Percentiles rank a stretch among this genome's conserved stretches.
phyloP scores from a whole-genome alignment of 2,888 invertebrate genomes.

The Autographa gamma region DNA sequence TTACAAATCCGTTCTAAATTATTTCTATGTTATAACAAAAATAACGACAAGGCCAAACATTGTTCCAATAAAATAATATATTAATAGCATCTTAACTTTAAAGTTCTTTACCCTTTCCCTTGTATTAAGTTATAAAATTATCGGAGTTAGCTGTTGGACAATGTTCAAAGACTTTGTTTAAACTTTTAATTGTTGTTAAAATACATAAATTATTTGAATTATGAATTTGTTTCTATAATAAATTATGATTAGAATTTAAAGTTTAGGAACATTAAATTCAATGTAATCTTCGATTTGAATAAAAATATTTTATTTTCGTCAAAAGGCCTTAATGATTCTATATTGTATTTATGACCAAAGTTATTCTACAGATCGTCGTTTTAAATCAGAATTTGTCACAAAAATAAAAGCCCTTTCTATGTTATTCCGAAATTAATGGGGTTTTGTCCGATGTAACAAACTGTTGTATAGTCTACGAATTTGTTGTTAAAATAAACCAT shows the following conservation, averaged over 20 bases:
- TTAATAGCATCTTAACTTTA: constrained; percentile 12
- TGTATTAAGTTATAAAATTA: constrained; percentile 27
- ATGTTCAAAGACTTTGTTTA: constrained; percentile 27
- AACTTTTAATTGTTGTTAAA: constrained; percentile 38
- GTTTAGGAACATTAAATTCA: no score
- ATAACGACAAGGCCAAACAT: constrained; percentile 3
- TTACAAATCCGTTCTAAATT: no score
- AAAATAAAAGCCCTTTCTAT: not conserved
- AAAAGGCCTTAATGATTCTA: no score
- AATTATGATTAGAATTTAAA: no score
- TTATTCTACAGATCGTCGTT: no score
- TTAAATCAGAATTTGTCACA: no score
- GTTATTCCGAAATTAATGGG: constrained; percentile 3
- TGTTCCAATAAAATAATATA: constrained; percentile 9
- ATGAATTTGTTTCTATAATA: constrained; percentile 3
- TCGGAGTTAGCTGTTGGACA: constrained; percentile 24
- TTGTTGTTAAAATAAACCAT: constrained; percentile 39
- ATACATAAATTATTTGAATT: constrained; percentile 22
- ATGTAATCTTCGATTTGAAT: no score
- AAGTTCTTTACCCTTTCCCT: constrained; percentile 23
- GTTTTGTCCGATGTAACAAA: constrained; percentile 25
- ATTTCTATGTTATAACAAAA: not conserved
- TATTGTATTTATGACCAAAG: no score
- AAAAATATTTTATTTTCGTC: no score
- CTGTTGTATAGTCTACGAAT: constrained; percentile 17